These are phyloP conservation scores for Eufriesea mexicana DNA, from an alignment of 1,140 invertebrate species.

Conservation along the genomic window DNA sequence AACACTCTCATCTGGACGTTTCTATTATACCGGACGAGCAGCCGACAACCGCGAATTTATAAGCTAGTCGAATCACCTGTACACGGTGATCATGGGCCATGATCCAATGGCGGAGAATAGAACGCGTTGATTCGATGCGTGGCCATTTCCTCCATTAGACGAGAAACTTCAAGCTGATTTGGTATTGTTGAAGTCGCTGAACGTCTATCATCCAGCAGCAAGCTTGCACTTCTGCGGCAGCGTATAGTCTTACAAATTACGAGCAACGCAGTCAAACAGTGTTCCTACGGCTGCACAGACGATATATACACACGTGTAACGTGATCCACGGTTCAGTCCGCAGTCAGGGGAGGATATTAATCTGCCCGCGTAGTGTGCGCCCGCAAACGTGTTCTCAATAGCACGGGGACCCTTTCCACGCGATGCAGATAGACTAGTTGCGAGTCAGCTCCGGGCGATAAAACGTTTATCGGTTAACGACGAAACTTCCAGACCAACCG, in stretches of 20 bases:
- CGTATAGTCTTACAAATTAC: constrained; percentile 17
- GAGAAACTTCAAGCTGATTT: constrained; percentile 33
- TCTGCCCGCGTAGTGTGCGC: neutral
- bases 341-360: constrained; percentile 11
- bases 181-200: constrained; percentile 10
- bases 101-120: neutral
- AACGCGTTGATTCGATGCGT: constrained; percentile 21
- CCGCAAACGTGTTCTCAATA: constrained; percentile 1
- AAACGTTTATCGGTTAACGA: neutral
- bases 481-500: neutral
- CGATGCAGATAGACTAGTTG: neutral
- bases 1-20: no score
- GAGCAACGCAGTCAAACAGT: neutral
- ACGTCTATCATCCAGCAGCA: neutral
- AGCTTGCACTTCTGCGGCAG: neutral
- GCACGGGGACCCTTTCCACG: neutral
- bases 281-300: neutral
- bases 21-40: neutral
- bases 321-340: neutral
- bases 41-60: constrained; percentile 8
- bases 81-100: neutral
- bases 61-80: neutral
- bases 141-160: neutral
- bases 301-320: neutral
- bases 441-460: neutral